Evolutionary conservation across 2,113 vertebrate genomes (phyloP), one percentile per base, ranked within the genome.

Genomic region (Mustela lutreola): DNA sequence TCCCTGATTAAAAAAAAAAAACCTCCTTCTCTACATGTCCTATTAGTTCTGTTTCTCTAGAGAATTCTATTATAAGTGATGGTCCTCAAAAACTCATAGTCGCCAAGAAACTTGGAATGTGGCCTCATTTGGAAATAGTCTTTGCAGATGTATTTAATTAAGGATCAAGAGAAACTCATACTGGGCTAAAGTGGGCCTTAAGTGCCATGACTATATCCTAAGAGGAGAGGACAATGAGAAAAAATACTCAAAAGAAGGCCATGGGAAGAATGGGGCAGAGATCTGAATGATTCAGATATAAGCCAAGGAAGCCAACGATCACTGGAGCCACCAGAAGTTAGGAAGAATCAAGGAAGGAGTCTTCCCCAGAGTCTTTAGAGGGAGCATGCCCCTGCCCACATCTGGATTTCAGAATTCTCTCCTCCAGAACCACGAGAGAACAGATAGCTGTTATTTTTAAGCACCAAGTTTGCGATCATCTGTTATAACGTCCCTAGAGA

Each of bases 71-170:
- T 45, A 36, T 7, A 88, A 39, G 21, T 33, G 67, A 16, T 71
- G 36, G 22, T 36, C n/a, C n/a, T 86, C 19, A 83, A 80, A 91
- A 84, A 48, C 50, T 84, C 42, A 67, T 53, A 11, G 39, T 31
- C 9, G 4, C 19, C 42, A 28, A 62, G 63, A 88, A 93, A 96
- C 28, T 63, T 28, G n/a, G 78, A 84, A n/a, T 36, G n/a, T 53
- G 28, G 95, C 21, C 31, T 79, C 39, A 75, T 90, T 63, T 85
- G 86, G 75, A 93, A 94, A 86, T 26, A 91, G 15, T 78, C 45
- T 81, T 71, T 14, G 8, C 8, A 75, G 36, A 50, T 50, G 3
- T 89, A 42, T 63, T 65, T 33, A 39, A 65, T 39, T 93, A 79
- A 92, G 31, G 28, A 48, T 42, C 31, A 84, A 73, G 62, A 18